Evolutionary conservation across 2,888 invertebrate genomes (phyloP), one percentile per base, ranked within the genome.

Genomic region (Pammene aurita): DNA sequence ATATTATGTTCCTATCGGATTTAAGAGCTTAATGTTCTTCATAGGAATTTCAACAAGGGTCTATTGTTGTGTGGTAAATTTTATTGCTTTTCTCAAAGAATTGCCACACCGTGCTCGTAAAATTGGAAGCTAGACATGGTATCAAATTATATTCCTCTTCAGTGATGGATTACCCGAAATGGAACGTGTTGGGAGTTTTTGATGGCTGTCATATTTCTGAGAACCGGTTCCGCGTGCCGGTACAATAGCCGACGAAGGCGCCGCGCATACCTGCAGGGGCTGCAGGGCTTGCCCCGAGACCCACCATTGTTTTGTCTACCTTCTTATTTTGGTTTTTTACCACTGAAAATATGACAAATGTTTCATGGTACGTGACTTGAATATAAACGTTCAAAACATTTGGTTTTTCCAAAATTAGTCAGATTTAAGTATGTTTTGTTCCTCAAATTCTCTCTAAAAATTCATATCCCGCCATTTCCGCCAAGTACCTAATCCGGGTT

Each of bases 211-310:
- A 85, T 82, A 83, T 84, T 90, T 87, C 86, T 80, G 76, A 84
- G 85, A 89, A 90, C 88, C 87, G 87, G 87, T 88, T 82, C 74
- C 64, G 70, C 78, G 77, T 82, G 80, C 78, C 72, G 77, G 73
- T 78, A 87, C 85, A 86, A 87, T 86, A 82, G 85, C 77, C 77
- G 80, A 82, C 82, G 83, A 78, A 78, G 77, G 76, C 78, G 66
- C 67, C 64, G 77, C 77, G 79, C 81, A 79, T 86, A 84, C 87
- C 85, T 83, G 82, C 72, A 78, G 72, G 71, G 72, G 86, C 85
- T 83, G 82, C 72, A 78, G 72, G 71, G 72, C 71, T 72, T 76
- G 71, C 72, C 75, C 73, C 70, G 66, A 71, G 14, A n/a, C 42
- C 58, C 35, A 38, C 68, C 66, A 54, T 64, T 86, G 86, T 86